Base-by-base conservation (phyloP, 2,797 vertebrate genomes). In the Toxotes lorentzi region DNA sequence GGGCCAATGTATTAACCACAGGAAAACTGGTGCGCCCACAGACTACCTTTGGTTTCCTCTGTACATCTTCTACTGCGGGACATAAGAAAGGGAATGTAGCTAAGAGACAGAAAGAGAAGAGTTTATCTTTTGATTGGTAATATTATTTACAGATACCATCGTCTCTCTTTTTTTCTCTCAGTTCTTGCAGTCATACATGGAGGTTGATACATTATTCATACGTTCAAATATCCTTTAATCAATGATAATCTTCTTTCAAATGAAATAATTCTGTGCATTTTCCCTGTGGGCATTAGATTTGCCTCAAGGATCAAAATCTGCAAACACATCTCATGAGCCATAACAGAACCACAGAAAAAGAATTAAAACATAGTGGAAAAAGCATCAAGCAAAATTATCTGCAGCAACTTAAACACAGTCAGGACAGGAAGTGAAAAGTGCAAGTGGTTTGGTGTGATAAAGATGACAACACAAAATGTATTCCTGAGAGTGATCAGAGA, bases 1-100 rank as follows among this genome's bases (percentile, higher is more conserved):
- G 30, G 40, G 30, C 10, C 40, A 47, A 54, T 2, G 0, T 24
- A 16, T 54, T 53, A 70, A 82, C 82, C 76, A 78, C 76, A 85
- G 70, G 54, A 80, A 79, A 60, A 54, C 76, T 41, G 72, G 60
- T 56, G 50, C 1, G 3, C 59, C 67, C 61, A 67, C 77, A 84
- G 60, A 70, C 76, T 47, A 47, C 32, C n/a, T 51, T 23, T 59
- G 24, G 53, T 51, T 76, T 79, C 24, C 41, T 73, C 60, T 58
- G 50, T 27, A 56, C 32, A 64, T 34, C 9, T 27, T 34, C 63
- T 23, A 38, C 21, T 60, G 51, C 9, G 24, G 6, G 34, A n/a
- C 56, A 17, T 21, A 16, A n/a, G 13, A 5, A 12, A 1, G 3
- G 30, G 10, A 30, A 34, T 24, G 45, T 23, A 24, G 40, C 38